Evolutionary conservation across 2,113 vertebrate genomes (phyloP), one percentile per base, ranked within the genome.

Genomic region (Alexandromys fortis): DNA sequence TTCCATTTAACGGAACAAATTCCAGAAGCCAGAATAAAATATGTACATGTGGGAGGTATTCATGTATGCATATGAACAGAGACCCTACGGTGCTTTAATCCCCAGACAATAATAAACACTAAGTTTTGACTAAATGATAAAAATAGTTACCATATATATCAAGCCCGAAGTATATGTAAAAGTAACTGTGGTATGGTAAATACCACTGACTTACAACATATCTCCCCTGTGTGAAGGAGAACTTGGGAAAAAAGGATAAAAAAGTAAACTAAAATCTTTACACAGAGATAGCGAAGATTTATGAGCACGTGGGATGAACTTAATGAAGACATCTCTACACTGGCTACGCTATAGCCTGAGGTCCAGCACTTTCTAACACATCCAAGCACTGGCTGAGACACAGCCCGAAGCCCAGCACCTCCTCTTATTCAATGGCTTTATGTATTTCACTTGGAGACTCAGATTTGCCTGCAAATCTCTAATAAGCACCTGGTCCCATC

Each of bases 241-340:
- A 86, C 0, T 55, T 55, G 55, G 55, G 55, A 88, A 22, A 35
- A 49, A 58, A 82, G 35, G 17, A 22, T 35, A 30, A 63, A 90
- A 85, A 16, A 24, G 47, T n/a, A 87, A 70, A n/a, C 28, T 2
- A 47, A 90, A 79, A 82, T 58, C n/a, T 94, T 63, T 93, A 86
- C 92, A 52, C 45, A 87, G 3, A 93, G 49, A 91, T 17, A 76
- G 26, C 21, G 26, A 94, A 94, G 65, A 92, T 85, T 91, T 77
- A 94, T 61, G 76, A 94, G 77, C 86, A 55, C 35, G 47, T 88
- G 16, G 35, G 42, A 79, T 88, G 72, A 93, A 81, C 11, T 89
- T 79, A 92, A 61, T 8, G 7, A 93, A 45, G 0, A 35, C 1
- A 0, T 68, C 70, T 5, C 14, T 77, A 24, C 6, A 11, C 38